phyloP scores from a whole-genome alignment of 2,113 vertebrate species.

The Calidris pugnax region DNA sequence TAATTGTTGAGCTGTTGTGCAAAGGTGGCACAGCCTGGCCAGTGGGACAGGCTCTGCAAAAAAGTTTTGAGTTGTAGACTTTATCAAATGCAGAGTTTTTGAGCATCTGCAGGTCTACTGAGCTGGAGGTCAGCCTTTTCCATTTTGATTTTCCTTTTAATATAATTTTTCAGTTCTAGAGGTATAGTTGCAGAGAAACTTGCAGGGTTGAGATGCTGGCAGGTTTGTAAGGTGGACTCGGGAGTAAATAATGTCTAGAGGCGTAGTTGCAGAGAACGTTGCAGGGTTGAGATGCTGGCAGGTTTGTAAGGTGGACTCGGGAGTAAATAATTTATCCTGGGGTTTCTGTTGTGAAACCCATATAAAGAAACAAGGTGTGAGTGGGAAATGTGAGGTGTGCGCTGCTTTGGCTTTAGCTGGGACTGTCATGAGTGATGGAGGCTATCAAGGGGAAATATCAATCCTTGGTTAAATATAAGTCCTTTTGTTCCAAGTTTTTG shows the following conservation, averaged over 20 bases:
- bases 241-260: not conserved
- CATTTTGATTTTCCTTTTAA: not conserved
- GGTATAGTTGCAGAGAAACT: not conserved
- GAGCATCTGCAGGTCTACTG: not conserved
- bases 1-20: not conserved
- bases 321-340: not conserved
- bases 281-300: not conserved
- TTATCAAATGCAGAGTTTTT: not conserved
- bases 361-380: not conserved
- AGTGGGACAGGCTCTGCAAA: not conserved
- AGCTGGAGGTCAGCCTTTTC: not conserved
- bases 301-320: not conserved
- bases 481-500: not conserved
- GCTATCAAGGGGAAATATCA: not conserved
- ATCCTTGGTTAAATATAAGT: not conserved
- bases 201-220: not conserved
- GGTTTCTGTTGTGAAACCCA: not conserved
- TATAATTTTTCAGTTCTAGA: not conserved
- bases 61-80: not conserved
- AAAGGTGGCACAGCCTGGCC: not conserved
- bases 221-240: not conserved
- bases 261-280: not conserved
- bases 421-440: fast-evolving
- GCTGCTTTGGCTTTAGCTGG: not conserved
- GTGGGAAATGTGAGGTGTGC: fast-evolving